phyloP scores from a whole-genome alignment of 2,797 vertebrate species.

The Silurus lanzhouensis region DNA sequence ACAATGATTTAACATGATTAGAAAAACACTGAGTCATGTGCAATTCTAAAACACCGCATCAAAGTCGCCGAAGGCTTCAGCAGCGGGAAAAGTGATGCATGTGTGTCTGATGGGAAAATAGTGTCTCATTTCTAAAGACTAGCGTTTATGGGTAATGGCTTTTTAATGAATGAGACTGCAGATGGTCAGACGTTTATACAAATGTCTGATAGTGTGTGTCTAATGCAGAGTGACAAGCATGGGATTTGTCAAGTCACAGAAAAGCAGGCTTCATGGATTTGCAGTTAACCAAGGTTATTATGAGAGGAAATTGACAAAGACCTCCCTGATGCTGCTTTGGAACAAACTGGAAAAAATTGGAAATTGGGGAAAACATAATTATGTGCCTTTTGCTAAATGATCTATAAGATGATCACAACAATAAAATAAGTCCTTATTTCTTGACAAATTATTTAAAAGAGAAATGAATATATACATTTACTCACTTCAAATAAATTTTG shows the following conservation, averaged over 20 bases:
- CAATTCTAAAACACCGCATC: slow-evolving; percentile 8
- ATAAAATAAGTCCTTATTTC: not conserved
- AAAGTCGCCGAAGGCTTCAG: slow-evolving; percentile 8
- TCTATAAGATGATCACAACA: not conserved
- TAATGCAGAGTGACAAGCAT: slow-evolving; percentile 7
- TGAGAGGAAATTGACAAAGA: not conserved
- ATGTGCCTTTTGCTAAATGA: not conserved
- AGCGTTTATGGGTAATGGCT: slow-evolving; percentile 25
- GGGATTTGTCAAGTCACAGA: not conserved
- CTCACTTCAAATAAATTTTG: not conserved
- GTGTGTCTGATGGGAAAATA: slow-evolving; percentile 4
- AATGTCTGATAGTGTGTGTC: not conserved
- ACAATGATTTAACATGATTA: slow-evolving; percentile 1
- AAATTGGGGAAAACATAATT: not conserved
- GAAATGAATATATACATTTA: not conserved
- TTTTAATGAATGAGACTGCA: slow-evolving; percentile 5
- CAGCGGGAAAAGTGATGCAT: not conserved
- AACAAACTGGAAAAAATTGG: not conserved
- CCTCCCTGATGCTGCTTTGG: not conserved
- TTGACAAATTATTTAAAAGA: not conserved
- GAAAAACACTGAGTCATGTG: not conserved
- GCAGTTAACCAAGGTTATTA: not conserved
- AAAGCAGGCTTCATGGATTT: not conserved
- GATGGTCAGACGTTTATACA: slow-evolving; percentile 15
- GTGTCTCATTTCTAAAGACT: slow-evolving; percentile 22